Base-by-base conservation (phyloP, 1,140 invertebrate species). In the Akabosia matsudoensis region DNA sequence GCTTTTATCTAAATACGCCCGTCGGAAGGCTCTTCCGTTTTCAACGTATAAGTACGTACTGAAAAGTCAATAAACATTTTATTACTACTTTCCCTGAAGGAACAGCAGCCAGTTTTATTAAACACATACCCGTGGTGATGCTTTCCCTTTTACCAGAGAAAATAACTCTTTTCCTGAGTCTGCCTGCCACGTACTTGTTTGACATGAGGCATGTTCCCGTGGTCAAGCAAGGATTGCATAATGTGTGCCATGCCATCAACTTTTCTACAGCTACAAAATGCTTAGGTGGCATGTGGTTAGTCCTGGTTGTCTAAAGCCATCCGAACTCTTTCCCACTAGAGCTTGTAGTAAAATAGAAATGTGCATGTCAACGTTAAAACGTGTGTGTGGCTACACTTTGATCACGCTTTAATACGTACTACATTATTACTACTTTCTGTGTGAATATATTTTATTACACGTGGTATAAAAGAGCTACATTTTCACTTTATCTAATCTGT, bases 401-500 rank as follows among this genome's bases (percentile, higher is more conserved):
- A n/a, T n/a, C n/a, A n/a, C n/a, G n/a, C n/a, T n/a, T n/a, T n/a
- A n/a, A n/a, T n/a, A n/a, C n/a, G n/a, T n/a, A n/a, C n/a, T n/a
- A n/a, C n/a, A n/a, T n/a, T n/a, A n/a, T n/a, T n/a, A n/a, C n/a
- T n/a, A n/a, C n/a, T n/a, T n/a, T n/a, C n/a, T n/a, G n/a, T n/a
- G n/a, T n/a, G n/a, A n/a, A n/a, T n/a, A n/a, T n/a, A n/a, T n/a
- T n/a, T n/a, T n/a, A n/a, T n/a, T n/a, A n/a, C n/a, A n/a, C n/a
- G n/a, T n/a, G n/a, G 54, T 56, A 56, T 16, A 56, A 56, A 24
- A 56, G 3, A 4, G 22, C 24, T 4, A 56, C 24, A 56, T 56
- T 56, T 56, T 56, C 54, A 56, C 54, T 56, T 56, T 67, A 30
- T 30, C 61, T 67, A 30, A 67, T 67, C 61, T 67, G 61, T 24